Evolutionary conservation across 2,888 invertebrate species (phyloP), one percentile per base, ranked within the genome.

Genomic region (Mythimna ferrago): DNA sequence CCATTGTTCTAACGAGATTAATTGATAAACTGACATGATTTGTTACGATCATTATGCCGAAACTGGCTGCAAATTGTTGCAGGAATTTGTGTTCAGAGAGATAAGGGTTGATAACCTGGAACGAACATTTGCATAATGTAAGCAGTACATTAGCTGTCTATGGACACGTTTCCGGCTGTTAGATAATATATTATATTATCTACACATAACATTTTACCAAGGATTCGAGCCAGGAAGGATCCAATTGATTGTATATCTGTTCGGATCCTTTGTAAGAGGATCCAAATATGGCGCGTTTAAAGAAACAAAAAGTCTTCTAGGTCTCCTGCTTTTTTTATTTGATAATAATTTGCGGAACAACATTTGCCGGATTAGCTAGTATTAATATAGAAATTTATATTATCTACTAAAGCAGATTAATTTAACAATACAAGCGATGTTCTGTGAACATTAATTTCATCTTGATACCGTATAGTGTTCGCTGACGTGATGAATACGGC

Each of bases 1-100:
- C 67, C 76, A 75, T 83, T 82, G 80, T 74, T 76, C 54, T 32
- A 11, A 0, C 10, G 26, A 66, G 38, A 76, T 75, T 86, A 79
- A 83, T 84, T 80, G 82, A 79, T 81, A 66, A 77, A 82, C 66
- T 54, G 54, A 72, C 71, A 67, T 73, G 63, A 83, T 81, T 79
- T 74, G 74, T 73, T 48, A 44, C 26, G 56, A 68, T 82, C 66
- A 74, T 82, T 78, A 78, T 56, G 35, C 51, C 60, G 44, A 54
- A 58, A 68, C 63, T 63, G 68, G 26, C 56, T 69, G 57, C 53
- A 21, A 78, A 78, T 69, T 38, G 66, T 76, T 57, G 79, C 48
- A 60, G 26, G 19, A 60, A 71, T 76, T 81, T 66, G 48, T 81
- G 66, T 74, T 74, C 38, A 48, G 57, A 19, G 35, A 48, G 77